These are phyloP conservation scores for Ammodytes dubius DNA, from an alignment of 2,113 vertebrate species.

Conservation along the genomic window DNA sequence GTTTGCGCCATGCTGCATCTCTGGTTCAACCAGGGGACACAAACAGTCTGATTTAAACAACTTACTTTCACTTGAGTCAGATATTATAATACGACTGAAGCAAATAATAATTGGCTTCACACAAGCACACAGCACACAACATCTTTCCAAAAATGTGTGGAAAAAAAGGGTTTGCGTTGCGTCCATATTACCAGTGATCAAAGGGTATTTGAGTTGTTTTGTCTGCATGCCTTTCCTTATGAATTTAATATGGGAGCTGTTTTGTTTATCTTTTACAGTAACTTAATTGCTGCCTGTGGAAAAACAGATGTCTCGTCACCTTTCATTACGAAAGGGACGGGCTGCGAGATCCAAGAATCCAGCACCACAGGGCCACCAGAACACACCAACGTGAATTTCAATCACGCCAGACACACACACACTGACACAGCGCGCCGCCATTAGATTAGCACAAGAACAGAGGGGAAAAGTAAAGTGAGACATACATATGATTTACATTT, in stretches of 20 bases:
- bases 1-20: background rate
- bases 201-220: constrained; percentile 49
- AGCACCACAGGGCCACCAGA: constrained; percentile 61
- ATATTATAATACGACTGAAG: constrained; percentile 9
- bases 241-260: constrained; percentile 61
- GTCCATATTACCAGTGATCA: constrained; percentile 65
- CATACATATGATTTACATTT: constrained; percentile 58
- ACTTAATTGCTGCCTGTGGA: constrained; percentile 80
- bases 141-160: constrained; percentile 21
- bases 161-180: constrained; percentile 52
- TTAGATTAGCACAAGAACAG: constrained; percentile 51
- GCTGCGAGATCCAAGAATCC: constrained; percentile 66
- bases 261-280: constrained; percentile 76
- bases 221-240: constrained; percentile 21
- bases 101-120: constrained; percentile 60
- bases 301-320: constrained; percentile 75
- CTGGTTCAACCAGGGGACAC: background rate
- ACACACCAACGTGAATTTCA: constrained; percentile 50
- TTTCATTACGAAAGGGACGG: constrained; percentile 71
- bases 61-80: background rate
- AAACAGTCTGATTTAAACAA: background rate
- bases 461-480: constrained; percentile 46
- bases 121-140: background rate
- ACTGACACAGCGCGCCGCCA: constrained; percentile 8
- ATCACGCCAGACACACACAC: constrained; percentile 19